Evolutionary conservation across 2,888 invertebrate genomes (phyloP).

Genomic region (Lepidonotus clava): DNA sequence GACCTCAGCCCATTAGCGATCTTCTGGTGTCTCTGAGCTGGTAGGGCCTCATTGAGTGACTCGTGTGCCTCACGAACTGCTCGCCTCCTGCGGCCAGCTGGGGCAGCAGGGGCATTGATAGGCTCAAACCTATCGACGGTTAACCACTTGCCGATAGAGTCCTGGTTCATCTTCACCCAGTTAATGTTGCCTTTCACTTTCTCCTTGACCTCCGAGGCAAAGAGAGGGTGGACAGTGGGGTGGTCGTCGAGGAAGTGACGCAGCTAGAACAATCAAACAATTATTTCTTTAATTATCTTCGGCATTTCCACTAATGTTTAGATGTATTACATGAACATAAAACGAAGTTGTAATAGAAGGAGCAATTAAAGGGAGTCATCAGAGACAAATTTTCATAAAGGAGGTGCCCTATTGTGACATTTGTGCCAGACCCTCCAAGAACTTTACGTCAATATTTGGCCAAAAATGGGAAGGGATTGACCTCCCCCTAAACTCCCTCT

Average conservation of each 20-base stretch:
- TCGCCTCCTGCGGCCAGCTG: too few species aligned
- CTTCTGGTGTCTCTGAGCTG: too few species aligned
- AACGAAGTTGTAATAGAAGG: not conserved
- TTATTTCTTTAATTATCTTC: not conserved
- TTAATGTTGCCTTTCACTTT: conserved; percentile 16
- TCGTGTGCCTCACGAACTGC: too few species aligned
- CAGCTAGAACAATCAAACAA: not conserved
- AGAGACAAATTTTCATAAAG: not conserved
- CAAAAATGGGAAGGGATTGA: too few species aligned
- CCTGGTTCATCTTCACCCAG: conserved; percentile 3
- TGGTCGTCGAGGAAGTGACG: conserved; percentile 30
- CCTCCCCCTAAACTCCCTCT: not conserved
- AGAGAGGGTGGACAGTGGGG: not conserved
- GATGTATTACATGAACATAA: not conserved
- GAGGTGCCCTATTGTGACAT: not conserved
- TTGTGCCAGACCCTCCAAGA: not conserved
- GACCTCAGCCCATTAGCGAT: too few species aligned
- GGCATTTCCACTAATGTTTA: not conserved
- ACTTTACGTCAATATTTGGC: not conserved
- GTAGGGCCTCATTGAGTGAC: too few species aligned
- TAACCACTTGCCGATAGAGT: conserved; percentile 1
- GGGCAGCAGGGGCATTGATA: too few species aligned
- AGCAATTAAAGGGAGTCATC: not conserved
- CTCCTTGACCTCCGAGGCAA: not conserved
- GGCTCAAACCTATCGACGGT: too few species aligned